Evolutionary conservation across 35 echinoderm and acorn worm species (phyloP), one percentile per base, ranked within the genome.

Genomic region (Apostichopus californicus): DNA sequence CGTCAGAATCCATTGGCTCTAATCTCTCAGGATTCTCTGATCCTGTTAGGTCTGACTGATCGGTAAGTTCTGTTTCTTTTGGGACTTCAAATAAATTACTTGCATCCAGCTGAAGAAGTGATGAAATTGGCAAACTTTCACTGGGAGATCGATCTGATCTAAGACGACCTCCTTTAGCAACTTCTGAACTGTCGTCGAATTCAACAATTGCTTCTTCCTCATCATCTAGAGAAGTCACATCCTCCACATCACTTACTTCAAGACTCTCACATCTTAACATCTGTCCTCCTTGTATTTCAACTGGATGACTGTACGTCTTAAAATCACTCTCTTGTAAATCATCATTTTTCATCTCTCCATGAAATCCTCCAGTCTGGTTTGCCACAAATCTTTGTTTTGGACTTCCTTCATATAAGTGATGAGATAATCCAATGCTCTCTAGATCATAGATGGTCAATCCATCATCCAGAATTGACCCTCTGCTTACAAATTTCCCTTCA

Each of bases 21-120:
- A 22, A 5, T 18, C 71, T 75, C n/a, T 75, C 55, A 85, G 6
- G 81, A 22, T 85, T 85, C 81, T 59, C 58, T 55, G 34, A 86
- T 10, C 28, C 26, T 21, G 58, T 21, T 20, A 70, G 71, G 20
- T 13, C 54, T 73, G 79, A 73, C 17, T 75, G 71, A 75, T 75
- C 12, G 8, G 13, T 20, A n/a, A 24, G 13, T 18, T 14, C 18
- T 11, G 64, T 75, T 75, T 75, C 71, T 75, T 75, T 18, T 61
- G 58, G 58, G 58, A 0, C 58, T 61, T 61, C 58, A 8, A 61
- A 61, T 61, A 61, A 8, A 61, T 61, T 61, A 12, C 58, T 61
- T 61, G 58, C 7, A 61, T 61, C 7, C 0, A 9, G 7, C 12
- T 61, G 58, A 61, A 61, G 8, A 61, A 46, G 34, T 46, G 34